phyloP scores from a whole-genome alignment of 2,797 vertebrate genomes.

The Notolabrus celidotus region DNA sequence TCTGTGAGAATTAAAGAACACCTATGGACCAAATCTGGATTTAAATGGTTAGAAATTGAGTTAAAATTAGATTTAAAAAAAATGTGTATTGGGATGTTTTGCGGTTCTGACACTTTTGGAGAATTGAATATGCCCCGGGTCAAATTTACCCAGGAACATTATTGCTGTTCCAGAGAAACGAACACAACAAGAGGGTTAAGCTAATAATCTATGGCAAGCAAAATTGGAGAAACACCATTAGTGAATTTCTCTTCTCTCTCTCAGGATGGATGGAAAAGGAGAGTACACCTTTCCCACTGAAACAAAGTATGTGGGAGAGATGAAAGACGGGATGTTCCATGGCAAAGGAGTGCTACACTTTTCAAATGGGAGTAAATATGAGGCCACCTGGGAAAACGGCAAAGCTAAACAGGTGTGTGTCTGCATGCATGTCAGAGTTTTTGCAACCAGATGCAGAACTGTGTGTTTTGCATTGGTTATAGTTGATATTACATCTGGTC shows the following conservation, averaged over 20 bases:
- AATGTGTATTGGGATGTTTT: no score
- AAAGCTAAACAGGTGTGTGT: conserved; percentile 84
- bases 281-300: conserved; percentile 88
- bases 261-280: conserved; percentile 92
- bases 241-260: not conserved
- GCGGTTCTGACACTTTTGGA: no score
- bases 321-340: conserved; percentile 94
- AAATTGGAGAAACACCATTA: not conserved
- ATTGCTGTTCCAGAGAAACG: no score
- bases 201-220: not conserved
- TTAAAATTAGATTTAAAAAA: no score
- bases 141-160: no score
- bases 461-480: conserved; percentile 79
- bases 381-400: conserved; percentile 90
- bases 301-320: conserved; percentile 88
- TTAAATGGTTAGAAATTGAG: no score
- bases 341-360: conserved; percentile 91
- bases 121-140: no score
- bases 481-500: conserved; percentile 77
- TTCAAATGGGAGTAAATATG: conserved; percentile 87
- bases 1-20: no score
- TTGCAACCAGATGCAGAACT: conserved; percentile 39
- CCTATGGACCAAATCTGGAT: no score
- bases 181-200: not conserved
- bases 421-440: conserved; percentile 36